These are phyloP conservation scores for Acanthacorydalis orientalis DNA, from an alignment of 2,888 invertebrate genomes.

Conservation along the genomic window DNA sequence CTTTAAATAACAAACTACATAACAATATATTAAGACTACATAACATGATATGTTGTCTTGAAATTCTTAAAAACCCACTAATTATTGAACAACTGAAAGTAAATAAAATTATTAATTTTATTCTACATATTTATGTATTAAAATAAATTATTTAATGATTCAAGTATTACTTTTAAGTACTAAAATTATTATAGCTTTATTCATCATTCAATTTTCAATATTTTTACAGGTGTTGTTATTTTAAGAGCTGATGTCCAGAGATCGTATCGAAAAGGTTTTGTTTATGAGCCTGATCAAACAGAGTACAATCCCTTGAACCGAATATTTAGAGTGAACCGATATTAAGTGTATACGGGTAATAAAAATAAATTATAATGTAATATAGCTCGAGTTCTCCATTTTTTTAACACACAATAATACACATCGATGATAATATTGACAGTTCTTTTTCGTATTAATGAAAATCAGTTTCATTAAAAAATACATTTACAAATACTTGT, in stretches of 20 bases:
- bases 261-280: constrained; percentile 15
- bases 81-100: too few relatives aligned
- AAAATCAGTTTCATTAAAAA: too few relatives aligned
- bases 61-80: too few relatives aligned
- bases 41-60: too few relatives aligned
- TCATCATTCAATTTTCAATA: constrained; percentile 7
- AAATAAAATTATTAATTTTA: constrained; percentile 3
- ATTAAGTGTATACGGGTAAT: constrained; percentile 6
- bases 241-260: constrained; percentile 61
- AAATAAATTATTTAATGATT: not conserved
- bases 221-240: constrained; percentile 54
- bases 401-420: too few relatives aligned
- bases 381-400: too few relatives aligned
- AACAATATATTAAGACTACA: too few relatives aligned
- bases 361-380: too few relatives aligned
- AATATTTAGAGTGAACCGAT: constrained; percentile 31
- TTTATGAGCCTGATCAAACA: constrained; percentile 22
- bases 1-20: too few relatives aligned
- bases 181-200: not conserved
- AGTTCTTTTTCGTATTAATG: too few relatives aligned
- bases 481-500: too few relatives aligned
- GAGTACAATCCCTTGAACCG: constrained; percentile 34
- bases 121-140: constrained; percentile 4
- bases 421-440: too few relatives aligned
- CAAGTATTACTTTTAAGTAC: not conserved